Percentiles rank a stretch among this genome's conserved stretches.
These are phyloP conservation scores for Hemithea aestivaria DNA, from an alignment of 2,888 invertebrate genomes.

Conservation along the genomic window DNA sequence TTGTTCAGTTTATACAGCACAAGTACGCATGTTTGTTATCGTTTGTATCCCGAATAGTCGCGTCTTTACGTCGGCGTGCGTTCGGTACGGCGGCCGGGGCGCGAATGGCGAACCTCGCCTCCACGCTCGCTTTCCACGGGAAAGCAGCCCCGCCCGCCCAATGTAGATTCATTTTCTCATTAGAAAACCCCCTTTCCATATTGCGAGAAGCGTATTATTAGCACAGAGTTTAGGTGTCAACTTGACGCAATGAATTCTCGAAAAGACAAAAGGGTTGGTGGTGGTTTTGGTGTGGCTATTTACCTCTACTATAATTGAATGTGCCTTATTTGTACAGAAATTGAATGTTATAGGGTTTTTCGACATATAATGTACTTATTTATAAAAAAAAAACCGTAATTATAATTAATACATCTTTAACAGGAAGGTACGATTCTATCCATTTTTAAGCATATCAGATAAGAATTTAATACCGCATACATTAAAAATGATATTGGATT, in stretches of 20 bases:
- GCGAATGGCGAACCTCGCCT: conserved; percentile 47
- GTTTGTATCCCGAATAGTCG: conserved; percentile 10
- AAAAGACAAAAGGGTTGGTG: conserved; percentile 5
- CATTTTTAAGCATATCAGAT: too few species aligned
- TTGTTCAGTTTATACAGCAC: conserved; percentile 6
- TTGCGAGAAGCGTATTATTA: conserved; percentile 49
- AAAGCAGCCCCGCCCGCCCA: conserved; percentile 62
- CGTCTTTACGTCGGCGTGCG: conserved; percentile 43
- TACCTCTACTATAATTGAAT: too few species aligned
- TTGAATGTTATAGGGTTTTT: too few species aligned
- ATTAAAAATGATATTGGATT: too few species aligned
- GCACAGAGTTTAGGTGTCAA: conserved; percentile 30
- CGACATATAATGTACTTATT: too few species aligned
- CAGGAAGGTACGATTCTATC: too few species aligned
- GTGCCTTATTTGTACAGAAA: too few species aligned
- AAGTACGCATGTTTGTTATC: conserved; percentile 22
- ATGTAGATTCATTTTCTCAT: conserved; percentile 42
- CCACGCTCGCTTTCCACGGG: conserved; percentile 41
- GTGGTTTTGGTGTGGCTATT: neutral
- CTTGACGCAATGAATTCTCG: conserved; percentile 28
- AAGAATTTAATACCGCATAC: too few species aligned
- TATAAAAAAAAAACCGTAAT: too few species aligned
- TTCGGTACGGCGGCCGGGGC: conserved; percentile 44
- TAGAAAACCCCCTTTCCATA: conserved; percentile 41
- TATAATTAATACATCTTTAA: too few species aligned